phyloP scores from a whole-genome alignment of 2,113 vertebrate species.

The Trematocara variabile region DNA sequence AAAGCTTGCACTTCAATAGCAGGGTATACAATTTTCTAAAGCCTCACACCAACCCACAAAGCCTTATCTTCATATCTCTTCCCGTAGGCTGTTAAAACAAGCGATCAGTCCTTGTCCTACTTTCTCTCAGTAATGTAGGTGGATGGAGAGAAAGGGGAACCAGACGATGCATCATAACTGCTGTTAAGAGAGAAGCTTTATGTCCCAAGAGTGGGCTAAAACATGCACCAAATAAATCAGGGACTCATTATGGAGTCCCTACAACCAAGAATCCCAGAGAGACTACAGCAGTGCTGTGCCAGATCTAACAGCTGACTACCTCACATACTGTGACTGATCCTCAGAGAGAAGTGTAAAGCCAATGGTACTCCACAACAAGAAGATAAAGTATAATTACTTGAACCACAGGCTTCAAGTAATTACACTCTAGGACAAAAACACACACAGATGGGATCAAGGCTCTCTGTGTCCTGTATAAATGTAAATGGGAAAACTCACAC shows the following conservation, averaged over 20 bases:
- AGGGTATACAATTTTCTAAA: neutral
- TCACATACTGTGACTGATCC: slow-evolving; percentile 25
- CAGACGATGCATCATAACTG: slow-evolving; percentile 25
- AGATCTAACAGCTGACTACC: slow-evolving; percentile 1
- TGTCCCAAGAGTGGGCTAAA: slow-evolving; percentile 56
- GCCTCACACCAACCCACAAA: neutral
- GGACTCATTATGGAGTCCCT: slow-evolving; percentile 42
- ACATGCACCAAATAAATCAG: slow-evolving; percentile 64
- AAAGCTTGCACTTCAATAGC: neutral
- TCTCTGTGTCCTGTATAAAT: neutral
- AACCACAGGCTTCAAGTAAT: neutral
- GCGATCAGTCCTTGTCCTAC: slow-evolving; percentile 22
- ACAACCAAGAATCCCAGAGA: slow-evolving; percentile 22
- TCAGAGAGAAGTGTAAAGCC: neutral
- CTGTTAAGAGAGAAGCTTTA: slow-evolving; percentile 37
- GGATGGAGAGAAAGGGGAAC: neutral
- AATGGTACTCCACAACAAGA: neutral
- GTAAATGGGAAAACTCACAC: neutral
- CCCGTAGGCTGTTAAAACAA: neutral
- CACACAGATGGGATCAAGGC: neutral
- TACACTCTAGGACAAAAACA: neutral
- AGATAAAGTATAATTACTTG: slow-evolving; percentile 44
- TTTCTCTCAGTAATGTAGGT: slow-evolving; percentile 20
- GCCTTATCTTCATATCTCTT: neutral
- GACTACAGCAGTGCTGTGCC: slow-evolving; percentile 11